Base-by-base conservation (phyloP, 2,888 invertebrate genomes). In the Diplazon laetatorius region DNA sequence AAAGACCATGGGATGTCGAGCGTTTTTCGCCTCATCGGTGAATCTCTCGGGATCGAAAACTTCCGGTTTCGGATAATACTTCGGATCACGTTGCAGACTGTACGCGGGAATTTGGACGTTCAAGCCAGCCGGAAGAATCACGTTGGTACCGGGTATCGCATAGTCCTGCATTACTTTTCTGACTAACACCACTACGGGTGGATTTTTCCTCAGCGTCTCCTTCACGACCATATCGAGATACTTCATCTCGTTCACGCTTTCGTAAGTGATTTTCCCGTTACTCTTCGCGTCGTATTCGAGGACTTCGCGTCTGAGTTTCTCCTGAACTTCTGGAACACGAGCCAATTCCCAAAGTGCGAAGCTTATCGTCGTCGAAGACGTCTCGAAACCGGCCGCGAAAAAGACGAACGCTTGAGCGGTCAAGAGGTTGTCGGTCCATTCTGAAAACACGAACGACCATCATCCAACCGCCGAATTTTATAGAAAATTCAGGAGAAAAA, bases 301-400 rank as follows among this genome's bases (percentile, higher is more conserved):
- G 16, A 78, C 59, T 55, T 78, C 74, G 1, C 55, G n/a, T 10
- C 78, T 82, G 30, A 92, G 80, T 48, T 84, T 89, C 1, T 91
- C 87, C 81, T 92, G 92, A 2, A 90, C 81, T 1, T 90, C 85
- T 2, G 87, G 90, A 79, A 91, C 84, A 8, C 88, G 75, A 0
- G 92, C 91, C n/a, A 92, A 85, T 68, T 90, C 89, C 73, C 91
- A 91, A 0, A 91, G 82, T 5, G 87, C 85, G 76, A 91, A 89
- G 39, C 89, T 88, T 63, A 92, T 86, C 0, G 92, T 89, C 0
- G 91, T 86, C 0, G 92, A 91, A 0, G 92, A 91, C 0, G 91
- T 91, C 82, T 92, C 92, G 78, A 91, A 92, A 6, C 92, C 92
- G 35, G 91, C 92, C 14, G 88, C 50, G 73, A 91, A 91, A 82